Percentiles rank a stretch among this genome's conserved stretches.
These are phyloP conservation scores for Centropus unirufus DNA, from an alignment of 2,113 vertebrate species.

Conservation along the genomic window DNA sequence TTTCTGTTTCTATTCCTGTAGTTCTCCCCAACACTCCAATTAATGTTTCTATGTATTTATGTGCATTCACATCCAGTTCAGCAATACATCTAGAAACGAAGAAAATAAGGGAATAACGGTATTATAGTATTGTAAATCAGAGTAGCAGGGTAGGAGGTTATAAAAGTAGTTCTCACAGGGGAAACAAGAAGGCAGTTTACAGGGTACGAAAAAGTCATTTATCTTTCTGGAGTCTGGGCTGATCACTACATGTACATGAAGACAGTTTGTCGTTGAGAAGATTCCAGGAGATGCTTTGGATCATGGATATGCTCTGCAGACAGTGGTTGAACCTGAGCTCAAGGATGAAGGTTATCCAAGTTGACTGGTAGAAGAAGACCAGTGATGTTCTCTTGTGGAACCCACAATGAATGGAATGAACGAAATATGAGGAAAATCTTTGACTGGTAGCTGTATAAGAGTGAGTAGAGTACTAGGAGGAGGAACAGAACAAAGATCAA, in stretches of 20 bases:
- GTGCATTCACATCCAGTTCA: neutral
- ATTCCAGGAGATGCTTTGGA: neutral
- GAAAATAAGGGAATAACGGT: neutral
- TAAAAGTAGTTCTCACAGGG: neutral
- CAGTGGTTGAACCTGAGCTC: neutral
- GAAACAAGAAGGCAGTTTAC: neutral
- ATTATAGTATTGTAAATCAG: neutral
- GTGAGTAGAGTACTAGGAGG: neutral
- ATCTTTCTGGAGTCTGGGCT: accelerated
- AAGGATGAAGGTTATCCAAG: neutral
- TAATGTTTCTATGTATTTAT: neutral
- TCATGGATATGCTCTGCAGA: accelerated
- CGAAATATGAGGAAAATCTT: neutral
- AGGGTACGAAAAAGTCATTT: neutral
- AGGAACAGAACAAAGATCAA: neutral
- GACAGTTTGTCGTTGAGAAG: neutral
- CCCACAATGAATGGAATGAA: accelerated
- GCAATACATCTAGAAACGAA: neutral
- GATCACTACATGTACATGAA: accelerated
- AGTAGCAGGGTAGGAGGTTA: neutral
- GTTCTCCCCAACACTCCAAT: neutral
- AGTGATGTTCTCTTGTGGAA: neutral
- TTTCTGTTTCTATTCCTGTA: neutral
- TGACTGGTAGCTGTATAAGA: neutral
- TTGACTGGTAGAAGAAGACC: neutral